phyloP scores from a whole-genome alignment of 37 sponge, comb jelly and placozoan genomes.

The Aphrocallistes beatrix region DNA sequence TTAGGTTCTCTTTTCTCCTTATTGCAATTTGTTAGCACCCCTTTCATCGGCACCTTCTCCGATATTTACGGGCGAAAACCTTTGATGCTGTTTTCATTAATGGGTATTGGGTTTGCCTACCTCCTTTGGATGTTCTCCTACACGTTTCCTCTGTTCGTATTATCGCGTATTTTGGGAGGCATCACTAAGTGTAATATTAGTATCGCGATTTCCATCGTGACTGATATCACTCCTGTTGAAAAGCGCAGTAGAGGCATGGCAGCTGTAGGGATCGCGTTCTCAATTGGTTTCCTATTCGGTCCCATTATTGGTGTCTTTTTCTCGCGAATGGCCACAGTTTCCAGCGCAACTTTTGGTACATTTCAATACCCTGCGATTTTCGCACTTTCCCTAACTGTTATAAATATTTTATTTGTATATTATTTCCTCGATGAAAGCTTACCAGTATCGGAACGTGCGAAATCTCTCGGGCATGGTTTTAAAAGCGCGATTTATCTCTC shows the following conservation, averaged over 20 bases:
- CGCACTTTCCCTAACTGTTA: conserved; percentile 34
- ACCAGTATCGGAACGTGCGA: conserved; percentile 32
- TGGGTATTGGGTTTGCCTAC: conserved; percentile 61
- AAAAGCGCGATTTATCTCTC: conserved; percentile 43
- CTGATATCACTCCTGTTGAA: conserved; percentile 58
- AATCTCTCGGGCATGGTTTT: conserved; percentile 47
- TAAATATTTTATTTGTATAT: conserved; percentile 37
- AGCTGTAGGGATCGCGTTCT: conserved; percentile 68
- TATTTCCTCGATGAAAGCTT: conserved; percentile 50
- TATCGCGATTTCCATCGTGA: conserved; percentile 63
- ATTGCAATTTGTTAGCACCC: conserved; percentile 66
- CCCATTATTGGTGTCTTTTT: conserved; percentile 76
- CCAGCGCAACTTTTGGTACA: conserved; percentile 22
- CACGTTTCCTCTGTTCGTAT: conserved; percentile 55
- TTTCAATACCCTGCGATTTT: conserved; percentile 78
- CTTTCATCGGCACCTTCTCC: conserved; percentile 67
- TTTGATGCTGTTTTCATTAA: conserved; percentile 46
- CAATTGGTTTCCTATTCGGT: conserved; percentile 72
- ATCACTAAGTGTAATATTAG: conserved; percentile 67
- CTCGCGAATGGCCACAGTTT: conserved; percentile 34
- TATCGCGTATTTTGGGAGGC: conserved; percentile 66
- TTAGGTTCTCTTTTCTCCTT: conserved; percentile 78
- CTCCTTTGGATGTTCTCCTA: conserved; percentile 69
- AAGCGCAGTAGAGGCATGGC: conserved; percentile 72
- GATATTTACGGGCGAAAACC: conserved; percentile 71